Evolutionary conservation across 2,888 invertebrate species (phyloP), one percentile per base, ranked within the genome.

Genomic region (Colostygia pectinataria): DNA sequence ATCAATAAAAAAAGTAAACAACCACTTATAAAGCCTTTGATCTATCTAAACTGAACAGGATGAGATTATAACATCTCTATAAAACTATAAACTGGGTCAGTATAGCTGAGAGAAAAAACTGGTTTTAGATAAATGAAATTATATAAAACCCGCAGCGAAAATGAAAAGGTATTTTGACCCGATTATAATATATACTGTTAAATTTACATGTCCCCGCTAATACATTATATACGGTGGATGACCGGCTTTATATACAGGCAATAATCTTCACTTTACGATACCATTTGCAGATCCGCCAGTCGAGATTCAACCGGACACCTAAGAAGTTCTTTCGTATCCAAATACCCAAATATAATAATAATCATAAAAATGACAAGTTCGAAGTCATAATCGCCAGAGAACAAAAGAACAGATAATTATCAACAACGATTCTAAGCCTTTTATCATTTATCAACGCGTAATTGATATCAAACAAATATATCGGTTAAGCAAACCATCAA

Each of bases 401-500:
- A 55, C 54, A 58, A 55, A 57, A 65, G 64, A 66, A 68, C 59
- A 64, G 51, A 44, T 54, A 47, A 55, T 69, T 68, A 71, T 75
- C 72, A 63, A 56, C 59, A 62, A 57, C 59, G 63, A 65, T 65
- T 64, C 47, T 57, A 66, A 56, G 60, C 55, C 50, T 55, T 55
- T 82, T 81, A 83, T 84, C 81, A 33, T 66, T 68, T 83, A 83
- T 81, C 80, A 68, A 64, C 65, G 61, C 65, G 69, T 79, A 81
- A 81, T 85, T 84, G 86, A 83, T 88, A 87, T 73, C 77, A 77
- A 79, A 80, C 77, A 84, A 79, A 79, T 74, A 76, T 77, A 81
- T 85, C 78, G 80, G 74, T 67, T 77, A 74, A 75, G 74, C 74
- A 79, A 80, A 84, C 76, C 79, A 71, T 75, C 71, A 65, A 69